Evolutionary conservation across 2,113 vertebrate genomes (phyloP).

Genomic region (Smithornis capensis): DNA sequence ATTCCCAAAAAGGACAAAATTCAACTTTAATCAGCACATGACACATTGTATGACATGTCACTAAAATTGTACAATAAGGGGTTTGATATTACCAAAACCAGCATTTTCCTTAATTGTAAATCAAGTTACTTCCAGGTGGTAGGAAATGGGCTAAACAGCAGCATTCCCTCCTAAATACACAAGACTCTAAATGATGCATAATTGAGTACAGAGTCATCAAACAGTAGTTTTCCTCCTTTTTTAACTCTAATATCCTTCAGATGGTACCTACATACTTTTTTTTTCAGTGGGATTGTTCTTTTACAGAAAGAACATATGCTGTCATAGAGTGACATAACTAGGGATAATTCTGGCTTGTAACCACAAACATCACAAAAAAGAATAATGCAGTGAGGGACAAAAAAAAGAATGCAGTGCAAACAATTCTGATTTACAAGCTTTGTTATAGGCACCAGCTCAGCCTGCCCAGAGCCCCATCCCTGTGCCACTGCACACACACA

Average conservation of each 20-base stretch:
- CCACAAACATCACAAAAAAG: not conserved
- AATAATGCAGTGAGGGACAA: not conserved
- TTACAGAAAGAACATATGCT: not conserved
- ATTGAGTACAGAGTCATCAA: not conserved
- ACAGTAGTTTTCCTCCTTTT: not conserved
- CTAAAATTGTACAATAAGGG: not conserved
- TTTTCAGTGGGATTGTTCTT: not conserved
- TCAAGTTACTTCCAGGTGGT: not conserved
- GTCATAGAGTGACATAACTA: not conserved
- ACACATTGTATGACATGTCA: not conserved
- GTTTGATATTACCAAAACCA: not conserved
- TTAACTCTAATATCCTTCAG: not conserved
- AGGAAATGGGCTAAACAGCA: not conserved
- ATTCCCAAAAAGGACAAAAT: constrained; percentile 32
- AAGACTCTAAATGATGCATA: not conserved
- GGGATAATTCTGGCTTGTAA: not conserved
- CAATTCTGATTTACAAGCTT: not conserved
- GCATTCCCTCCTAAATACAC: not conserved
- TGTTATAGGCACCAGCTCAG: not conserved
- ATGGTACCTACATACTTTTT: too few relatives aligned
- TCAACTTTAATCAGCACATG: not conserved
- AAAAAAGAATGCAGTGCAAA: not conserved
- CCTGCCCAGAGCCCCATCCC: accelerated
- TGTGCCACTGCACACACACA: accelerated
- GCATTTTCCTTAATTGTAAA: not conserved